Conservation (phyloP, 2,113 vertebrate genomes). For the Semnornis frantzii region DNA sequence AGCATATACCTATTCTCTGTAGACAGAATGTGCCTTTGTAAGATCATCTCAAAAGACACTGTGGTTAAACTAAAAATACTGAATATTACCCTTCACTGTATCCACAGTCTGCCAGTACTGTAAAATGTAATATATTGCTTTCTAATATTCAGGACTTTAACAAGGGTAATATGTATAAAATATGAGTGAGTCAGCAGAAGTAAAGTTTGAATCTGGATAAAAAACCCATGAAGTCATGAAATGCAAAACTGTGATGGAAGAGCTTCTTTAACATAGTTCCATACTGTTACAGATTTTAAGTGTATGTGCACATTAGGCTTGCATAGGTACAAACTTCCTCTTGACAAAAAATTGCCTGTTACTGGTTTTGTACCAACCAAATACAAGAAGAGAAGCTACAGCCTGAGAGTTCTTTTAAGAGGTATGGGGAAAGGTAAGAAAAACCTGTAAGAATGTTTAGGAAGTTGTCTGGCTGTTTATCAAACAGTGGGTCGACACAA, state of each 20-base stretch:
- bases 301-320: fast-evolving
- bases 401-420: background rate
- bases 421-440: background rate
- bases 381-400: background rate
- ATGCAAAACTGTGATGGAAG: background rate
- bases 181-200: background rate
- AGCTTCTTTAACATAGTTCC: background rate
- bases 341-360: background rate
- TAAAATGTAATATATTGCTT: background rate
- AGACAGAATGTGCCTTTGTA: background rate
- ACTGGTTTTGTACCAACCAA: background rate
- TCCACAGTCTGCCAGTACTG: background rate
- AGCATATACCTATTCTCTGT: background rate
- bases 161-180: background rate
- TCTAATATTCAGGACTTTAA: background rate
- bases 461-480: background rate
- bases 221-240: background rate
- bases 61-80: background rate
- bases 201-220: background rate
- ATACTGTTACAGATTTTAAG: background rate
- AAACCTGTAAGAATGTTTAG: background rate
- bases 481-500: background rate
- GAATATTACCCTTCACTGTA: background rate
- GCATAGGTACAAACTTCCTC: background rate
- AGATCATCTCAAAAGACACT: background rate